Base-by-base conservation (phyloP, 2,888 invertebrate genomes). In the Calameuta pallipes region DNA sequence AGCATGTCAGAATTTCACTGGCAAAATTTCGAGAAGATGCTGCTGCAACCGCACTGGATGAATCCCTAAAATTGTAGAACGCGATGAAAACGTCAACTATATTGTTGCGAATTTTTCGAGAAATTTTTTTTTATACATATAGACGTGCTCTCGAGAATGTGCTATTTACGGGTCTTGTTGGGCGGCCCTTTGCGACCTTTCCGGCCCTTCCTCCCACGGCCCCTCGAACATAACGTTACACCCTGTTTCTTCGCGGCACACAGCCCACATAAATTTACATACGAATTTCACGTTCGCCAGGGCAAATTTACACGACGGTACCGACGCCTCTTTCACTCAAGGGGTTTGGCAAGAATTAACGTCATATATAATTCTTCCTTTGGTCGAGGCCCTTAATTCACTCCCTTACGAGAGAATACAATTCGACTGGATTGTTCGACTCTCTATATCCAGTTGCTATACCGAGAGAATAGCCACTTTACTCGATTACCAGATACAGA, bases 221-320 rank as follows among this genome's bases (percentile, higher is more conserved):
- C 56, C 56, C 56, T 9, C 56, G 23, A 56, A 23, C 56, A 56
- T 56, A 56, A 56, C 56, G 56, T 56, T 56, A 23, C 23, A 15
- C 56, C 23, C 56, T 9, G 56, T 56, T 56, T 9, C 56, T 6
- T 15, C 56, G 56, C 56, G 56, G 23, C 9, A 9, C 56, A 23
- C 15, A 56, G 23, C 56, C 75, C 76, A 76, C 76, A 73, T 75
- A 73, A 78, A 78, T 78, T 78, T 73, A 71, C 78, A 78, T 78
- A 75, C 73, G 78, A 78, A 78, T 78, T 78, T 78, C 31, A 30
- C 71, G n/a, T n/a, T 35, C 75, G 73, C 73, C 75, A 71, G 35
- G 69, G 36, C 56, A 69, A 78, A 73, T 76, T 76, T 78, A 70
- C 75, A 70, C 71, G 78, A 78, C 37, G 78, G 75, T 71, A 9